Evolutionary conservation across 2,888 invertebrate genomes (phyloP), one percentile per base, ranked within the genome.

Genomic region (Lepidonotus clava): DNA sequence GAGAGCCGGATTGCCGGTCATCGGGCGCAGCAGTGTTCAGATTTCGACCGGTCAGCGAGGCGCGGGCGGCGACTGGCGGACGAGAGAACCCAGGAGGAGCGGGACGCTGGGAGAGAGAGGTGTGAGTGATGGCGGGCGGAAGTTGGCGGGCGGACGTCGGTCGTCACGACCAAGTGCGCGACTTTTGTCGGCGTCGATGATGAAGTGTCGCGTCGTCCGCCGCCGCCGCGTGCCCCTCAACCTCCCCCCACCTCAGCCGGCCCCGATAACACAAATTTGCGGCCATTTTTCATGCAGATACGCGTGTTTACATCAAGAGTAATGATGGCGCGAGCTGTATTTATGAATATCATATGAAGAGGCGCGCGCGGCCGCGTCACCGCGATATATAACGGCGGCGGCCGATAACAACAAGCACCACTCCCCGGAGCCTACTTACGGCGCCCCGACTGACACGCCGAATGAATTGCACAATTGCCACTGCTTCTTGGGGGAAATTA

Each of bases 331-430:
- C 71, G 71, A 34, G 71, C 71, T 71, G 71, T 71, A 71, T 71
- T 71, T 71, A 71, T 71, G 71, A 71, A 71, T 71, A 71, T 71
- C 71, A 71, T 71, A 71, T 71, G 71, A 71, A 71, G 36, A 71
- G 36, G 36, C 71, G 11, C 71, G 18, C 5, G 32, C 66, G 66
- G 28, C 71, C 36, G 21, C 71, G 71, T 34, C 71, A 34, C 34
- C 71, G 38, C 71, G 34, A 34, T 71, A 71, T 71, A 71, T 71
- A 71, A 71, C 71, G 14, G 36, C 38, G 14, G 71, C 36, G 71
- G n/a, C 36, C 6, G 71, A 71, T 71, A 71, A 71, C 71, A 34
- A 71, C 71, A 38, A n/a, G 38, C 36, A 34, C 38, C 14, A 36
- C 71, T 71, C 71, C 24, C 71, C 0, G 71, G 71, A 24, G 71